Evolutionary conservation across 2,113 vertebrate genomes (phyloP).

Genomic region (Atlantisia rogersi): DNA sequence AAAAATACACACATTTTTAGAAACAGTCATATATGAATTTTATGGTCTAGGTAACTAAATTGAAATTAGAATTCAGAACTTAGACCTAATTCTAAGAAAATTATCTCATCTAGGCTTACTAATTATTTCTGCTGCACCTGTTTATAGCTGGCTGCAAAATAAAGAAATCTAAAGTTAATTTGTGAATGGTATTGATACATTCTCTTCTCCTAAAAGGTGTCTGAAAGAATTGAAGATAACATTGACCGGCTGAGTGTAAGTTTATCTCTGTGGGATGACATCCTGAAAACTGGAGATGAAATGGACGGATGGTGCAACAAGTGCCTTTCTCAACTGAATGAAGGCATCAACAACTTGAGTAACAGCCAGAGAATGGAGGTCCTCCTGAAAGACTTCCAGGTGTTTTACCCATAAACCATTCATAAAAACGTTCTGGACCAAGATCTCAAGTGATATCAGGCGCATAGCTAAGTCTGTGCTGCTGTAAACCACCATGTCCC

Average conservation of each 20-base stretch:
- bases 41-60: not conserved
- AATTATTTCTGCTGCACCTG: not conserved
- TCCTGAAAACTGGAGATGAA: conserved; percentile 83
- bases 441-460: not conserved
- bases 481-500: not conserved
- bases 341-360: conserved; percentile 78
- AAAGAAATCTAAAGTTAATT: not conserved
- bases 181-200: not conserved
- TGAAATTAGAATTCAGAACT: not conserved
- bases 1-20: not conserved
- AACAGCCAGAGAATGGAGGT: conserved; percentile 78
- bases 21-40: not conserved
- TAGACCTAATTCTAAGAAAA: not conserved
- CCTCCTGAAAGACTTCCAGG: conserved; percentile 87
- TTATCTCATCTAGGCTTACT: not conserved
- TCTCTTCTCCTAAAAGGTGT: conserved; percentile 74
- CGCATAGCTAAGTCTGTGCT: not conserved
- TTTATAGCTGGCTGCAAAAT: not conserved
- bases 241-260: conserved; percentile 80
- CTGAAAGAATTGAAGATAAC: conserved; percentile 90
- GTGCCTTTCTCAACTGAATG: conserved; percentile 81
- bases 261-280: conserved; percentile 87
- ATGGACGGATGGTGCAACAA: conserved; percentile 85
- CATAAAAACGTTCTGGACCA: not conserved
- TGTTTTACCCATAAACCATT: conserved; percentile 36